Conservation (phyloP, 53 echinoderm and acorn worm genomes). For the Henricia sp. region DNA sequence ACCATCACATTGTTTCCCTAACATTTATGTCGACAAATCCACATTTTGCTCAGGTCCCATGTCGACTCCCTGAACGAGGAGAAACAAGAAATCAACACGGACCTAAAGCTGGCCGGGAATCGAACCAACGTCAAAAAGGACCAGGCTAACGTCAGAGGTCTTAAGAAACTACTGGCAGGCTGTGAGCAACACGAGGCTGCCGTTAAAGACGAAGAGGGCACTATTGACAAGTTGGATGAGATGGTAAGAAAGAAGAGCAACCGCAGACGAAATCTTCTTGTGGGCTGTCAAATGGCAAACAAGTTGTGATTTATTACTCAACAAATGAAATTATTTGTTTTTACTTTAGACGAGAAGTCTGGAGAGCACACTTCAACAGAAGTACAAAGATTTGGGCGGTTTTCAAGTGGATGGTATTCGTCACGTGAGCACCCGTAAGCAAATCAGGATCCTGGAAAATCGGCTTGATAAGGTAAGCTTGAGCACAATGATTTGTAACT, state of each 20-base stretch:
- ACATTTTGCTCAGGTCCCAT: slow-evolving; percentile 76
- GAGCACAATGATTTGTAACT: background rate
- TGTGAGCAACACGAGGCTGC: slow-evolving; percentile 40
- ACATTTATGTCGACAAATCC: no score
- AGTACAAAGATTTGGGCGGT: slow-evolving; percentile 71
- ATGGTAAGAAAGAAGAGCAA: slow-evolving; percentile 24
- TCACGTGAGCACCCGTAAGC: slow-evolving; percentile 77
- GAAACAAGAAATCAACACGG: slow-evolving; percentile 76
- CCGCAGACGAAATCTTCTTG: no score
- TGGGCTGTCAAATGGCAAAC: background rate
- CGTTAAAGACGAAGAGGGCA: slow-evolving; percentile 46
- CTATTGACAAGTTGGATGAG: slow-evolving; percentile 55
- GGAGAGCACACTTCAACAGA: slow-evolving; percentile 61
- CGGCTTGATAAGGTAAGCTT: slow-evolving; percentile 80
- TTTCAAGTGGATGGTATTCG: slow-evolving; percentile 59
- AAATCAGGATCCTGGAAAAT: slow-evolving; percentile 91
- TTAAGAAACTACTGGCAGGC: slow-evolving; percentile 51
- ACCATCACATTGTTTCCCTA: no score
- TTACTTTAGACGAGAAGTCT: slow-evolving; percentile 49
- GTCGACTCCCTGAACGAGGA: slow-evolving; percentile 74
- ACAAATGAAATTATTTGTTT: no score
- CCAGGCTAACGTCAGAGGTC: slow-evolving; percentile 9
- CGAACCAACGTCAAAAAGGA: slow-evolving; percentile 71
- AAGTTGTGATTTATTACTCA: no score
- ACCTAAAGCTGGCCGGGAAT: slow-evolving; percentile 80